These are phyloP conservation scores for Pinna nobilis DNA, from an alignment of 1,140 invertebrate species.

Conservation along the genomic window DNA sequence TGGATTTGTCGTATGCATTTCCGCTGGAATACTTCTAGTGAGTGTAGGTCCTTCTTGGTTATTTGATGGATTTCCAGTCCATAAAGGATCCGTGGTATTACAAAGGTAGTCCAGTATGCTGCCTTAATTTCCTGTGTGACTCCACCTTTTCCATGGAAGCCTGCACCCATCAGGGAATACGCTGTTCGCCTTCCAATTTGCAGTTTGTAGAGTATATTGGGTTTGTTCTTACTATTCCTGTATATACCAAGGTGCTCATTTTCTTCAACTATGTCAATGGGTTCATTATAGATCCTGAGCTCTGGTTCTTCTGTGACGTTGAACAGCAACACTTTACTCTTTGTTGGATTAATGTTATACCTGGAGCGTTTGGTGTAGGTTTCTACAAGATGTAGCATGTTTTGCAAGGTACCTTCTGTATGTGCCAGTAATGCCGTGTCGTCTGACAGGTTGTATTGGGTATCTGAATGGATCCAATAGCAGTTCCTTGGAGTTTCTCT, in stretches of 20 bases:
- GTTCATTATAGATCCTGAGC: neutral
- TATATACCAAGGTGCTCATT: slow-evolving; percentile 9
- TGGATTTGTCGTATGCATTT: neutral
- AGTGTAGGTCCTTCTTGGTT: neutral
- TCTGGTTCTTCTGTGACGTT: neutral
- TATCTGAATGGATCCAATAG: neutral
- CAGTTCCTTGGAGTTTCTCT: neutral
- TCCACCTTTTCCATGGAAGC: slow-evolving; percentile 15
- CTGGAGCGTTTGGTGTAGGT: neutral
- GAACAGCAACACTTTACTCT: neutral
- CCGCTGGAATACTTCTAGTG: neutral
- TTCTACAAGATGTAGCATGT: neutral
- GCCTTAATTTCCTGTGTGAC: neutral
- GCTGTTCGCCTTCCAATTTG: neutral
- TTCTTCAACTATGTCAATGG: neutral
- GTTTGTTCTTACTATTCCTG: slow-evolving; percentile 3
- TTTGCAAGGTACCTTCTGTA: neutral
- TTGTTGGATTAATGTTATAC: neutral
- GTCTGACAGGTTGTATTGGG: slow-evolving; percentile 1
- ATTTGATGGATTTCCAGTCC: neutral
- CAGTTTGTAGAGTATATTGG: neutral
- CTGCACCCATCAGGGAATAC: slow-evolving; percentile 13
- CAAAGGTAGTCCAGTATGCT: slow-evolving; percentile 2
- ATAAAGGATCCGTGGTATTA: slow-evolving; percentile 3
- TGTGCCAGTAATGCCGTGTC: neutral